Evolutionary conservation across 2,888 invertebrate species (phyloP).

Genomic region (Sericinus montela): DNA sequence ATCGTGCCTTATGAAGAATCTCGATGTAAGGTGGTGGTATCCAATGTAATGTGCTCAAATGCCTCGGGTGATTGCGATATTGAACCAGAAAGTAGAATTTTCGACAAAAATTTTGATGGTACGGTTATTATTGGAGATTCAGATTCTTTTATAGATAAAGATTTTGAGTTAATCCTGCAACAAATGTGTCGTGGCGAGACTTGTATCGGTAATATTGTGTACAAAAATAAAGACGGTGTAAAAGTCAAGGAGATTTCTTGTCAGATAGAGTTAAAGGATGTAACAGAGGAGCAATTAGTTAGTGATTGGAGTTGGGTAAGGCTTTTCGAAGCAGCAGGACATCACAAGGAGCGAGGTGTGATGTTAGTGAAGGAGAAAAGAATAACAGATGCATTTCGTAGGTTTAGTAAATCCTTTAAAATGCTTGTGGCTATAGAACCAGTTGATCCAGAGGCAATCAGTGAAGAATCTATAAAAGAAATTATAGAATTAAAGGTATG

Average conservation of each 20-base stretch:
- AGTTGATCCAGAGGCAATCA: conserved; percentile 76
- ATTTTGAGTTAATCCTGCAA: conserved; percentile 73
- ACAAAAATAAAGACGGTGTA: conserved; percentile 44
- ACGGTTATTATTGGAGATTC: conserved; percentile 71
- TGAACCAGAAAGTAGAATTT: conserved; percentile 51
- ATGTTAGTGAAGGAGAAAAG: conserved; percentile 81
- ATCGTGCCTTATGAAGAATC: conserved; percentile 67
- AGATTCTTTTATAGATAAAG: conserved; percentile 68
- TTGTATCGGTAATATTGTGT: conserved; percentile 54
- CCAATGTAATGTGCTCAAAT: conserved; percentile 48
- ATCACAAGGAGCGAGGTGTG: conserved; percentile 80
- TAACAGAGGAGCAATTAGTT: conserved; percentile 67
- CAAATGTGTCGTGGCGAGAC: conserved; percentile 74
- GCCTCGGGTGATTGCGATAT: conserved; percentile 42
- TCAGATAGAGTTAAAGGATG: conserved; percentile 57
- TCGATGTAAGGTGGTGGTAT: conserved; percentile 54
- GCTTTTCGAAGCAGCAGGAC: conserved; percentile 66
- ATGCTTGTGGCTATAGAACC: conserved; percentile 81
- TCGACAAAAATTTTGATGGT: conserved; percentile 57
- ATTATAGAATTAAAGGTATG: conserved; percentile 75
- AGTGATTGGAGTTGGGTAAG: conserved; percentile 79
- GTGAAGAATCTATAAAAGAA: conserved; percentile 65
- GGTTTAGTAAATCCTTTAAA: conserved; percentile 86
- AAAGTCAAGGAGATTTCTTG: conserved; percentile 55
- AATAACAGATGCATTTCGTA: conserved; percentile 83